Percentiles rank a stretch among this genome's conserved stretches.
Evolutionary conservation across 1,140 invertebrate species (phyloP).

Genomic region (Pectinophora gossypiella): DNA sequence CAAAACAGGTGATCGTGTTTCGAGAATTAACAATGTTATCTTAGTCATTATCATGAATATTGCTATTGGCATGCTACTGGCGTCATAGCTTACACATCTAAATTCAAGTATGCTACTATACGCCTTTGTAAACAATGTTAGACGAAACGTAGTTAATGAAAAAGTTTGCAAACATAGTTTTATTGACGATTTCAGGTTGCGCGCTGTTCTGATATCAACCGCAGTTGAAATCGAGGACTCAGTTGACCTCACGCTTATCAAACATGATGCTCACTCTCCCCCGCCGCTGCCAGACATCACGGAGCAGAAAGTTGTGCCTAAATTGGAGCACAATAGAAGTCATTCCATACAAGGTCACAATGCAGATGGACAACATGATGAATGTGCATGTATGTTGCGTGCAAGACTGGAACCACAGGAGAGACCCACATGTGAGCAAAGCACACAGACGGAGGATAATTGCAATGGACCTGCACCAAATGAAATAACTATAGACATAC

Average conservation of each 20-base stretch:
- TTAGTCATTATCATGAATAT: no score
- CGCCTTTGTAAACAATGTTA: no score
- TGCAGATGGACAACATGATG: background rate
- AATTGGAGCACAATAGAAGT: background rate
- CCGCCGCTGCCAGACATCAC: background rate
- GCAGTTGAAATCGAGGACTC: constrained; percentile 14
- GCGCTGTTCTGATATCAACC: constrained; percentile 17
- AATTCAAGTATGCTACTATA: no score
- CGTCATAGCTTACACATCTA: no score
- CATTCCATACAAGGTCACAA: background rate
- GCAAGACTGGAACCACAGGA: background rate
- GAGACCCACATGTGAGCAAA: constrained; percentile 23
- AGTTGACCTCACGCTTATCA: constrained; percentile 33
- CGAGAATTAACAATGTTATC: no score
- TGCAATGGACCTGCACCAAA: background rate
- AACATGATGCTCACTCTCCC: constrained; percentile 20
- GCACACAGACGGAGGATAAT: constrained; percentile 42
- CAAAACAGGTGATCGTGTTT: constrained; percentile 77
- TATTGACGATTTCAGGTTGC: constrained; percentile 45
- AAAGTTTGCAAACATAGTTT: no score
- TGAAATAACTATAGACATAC: background rate
- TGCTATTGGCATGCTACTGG: no score
- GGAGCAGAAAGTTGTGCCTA: background rate
- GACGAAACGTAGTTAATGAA: no score
- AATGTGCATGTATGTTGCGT: background rate